Evolutionary conservation across 2,113 vertebrate genomes (phyloP).

Genomic region (Solea senegalensis): DNA sequence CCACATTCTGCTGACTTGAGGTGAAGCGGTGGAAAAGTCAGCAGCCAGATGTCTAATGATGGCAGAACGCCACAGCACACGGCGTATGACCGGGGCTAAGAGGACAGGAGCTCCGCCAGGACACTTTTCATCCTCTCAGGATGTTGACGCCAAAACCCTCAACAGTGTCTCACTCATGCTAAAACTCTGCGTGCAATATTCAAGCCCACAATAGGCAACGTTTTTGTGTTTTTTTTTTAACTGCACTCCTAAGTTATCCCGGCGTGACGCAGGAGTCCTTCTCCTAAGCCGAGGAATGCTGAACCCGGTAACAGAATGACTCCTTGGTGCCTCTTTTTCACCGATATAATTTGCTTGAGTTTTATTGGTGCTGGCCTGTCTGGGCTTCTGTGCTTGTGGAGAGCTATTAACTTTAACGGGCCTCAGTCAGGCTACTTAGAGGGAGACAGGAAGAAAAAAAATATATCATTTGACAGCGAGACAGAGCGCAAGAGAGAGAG

Average conservation of each 20-base stretch:
- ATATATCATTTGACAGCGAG: conserved; percentile 23
- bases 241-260: conserved; percentile 24
- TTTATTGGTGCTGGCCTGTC: conserved; percentile 70
- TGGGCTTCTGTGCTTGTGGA: conserved; percentile 61
- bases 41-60: conserved; percentile 31
- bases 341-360: conserved; percentile 67
- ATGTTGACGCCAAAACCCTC: conserved; percentile 22
- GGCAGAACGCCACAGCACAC: conserved; percentile 27
- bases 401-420: conserved; percentile 69
- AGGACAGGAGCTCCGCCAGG: conserved; percentile 46
- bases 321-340: conserved; percentile 53
- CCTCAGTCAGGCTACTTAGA: conserved; percentile 36
- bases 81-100: conserved; percentile 38
- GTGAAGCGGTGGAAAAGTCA: conserved; percentile 8
- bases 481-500: not conserved
- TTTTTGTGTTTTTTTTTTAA: conserved; percentile 7
- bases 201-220: conserved; percentile 1
- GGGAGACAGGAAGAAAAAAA: conserved; percentile 35
- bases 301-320: conserved; percentile 47
- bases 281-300: conserved; percentile 47
- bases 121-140: conserved; percentile 51
- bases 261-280: conserved; percentile 33
- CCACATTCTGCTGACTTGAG: conserved; percentile 31
- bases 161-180: conserved; percentile 24
- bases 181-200: conserved; percentile 10